phyloP scores from a whole-genome alignment of 2,113 vertebrate species.

The Pholis gunnellus region DNA sequence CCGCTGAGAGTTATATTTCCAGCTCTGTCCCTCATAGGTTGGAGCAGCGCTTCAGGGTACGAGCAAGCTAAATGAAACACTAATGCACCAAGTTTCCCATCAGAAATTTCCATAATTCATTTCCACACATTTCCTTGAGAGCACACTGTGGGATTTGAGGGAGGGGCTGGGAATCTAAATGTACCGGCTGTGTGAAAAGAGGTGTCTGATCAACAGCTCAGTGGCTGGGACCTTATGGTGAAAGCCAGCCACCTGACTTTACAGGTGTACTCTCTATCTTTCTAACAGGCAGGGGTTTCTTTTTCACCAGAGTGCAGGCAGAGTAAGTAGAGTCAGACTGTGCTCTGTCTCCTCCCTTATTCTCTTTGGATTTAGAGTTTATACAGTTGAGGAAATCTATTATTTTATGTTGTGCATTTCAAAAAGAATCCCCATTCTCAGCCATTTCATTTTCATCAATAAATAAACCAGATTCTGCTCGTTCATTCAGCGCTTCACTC shows the following conservation, averaged over 20 bases:
- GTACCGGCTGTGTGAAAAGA: constrained; percentile 77
- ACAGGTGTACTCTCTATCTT: constrained; percentile 70
- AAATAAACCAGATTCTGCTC: constrained; percentile 78
- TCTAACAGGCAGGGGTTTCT: constrained; percentile 25
- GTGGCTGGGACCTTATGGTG: constrained; percentile 66
- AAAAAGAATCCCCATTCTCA: constrained; percentile 79
- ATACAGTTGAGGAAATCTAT: constrained; percentile 70
- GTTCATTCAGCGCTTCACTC: constrained; percentile 71
- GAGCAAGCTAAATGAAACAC: constrained; percentile 84
- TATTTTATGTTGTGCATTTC: constrained; percentile 76
- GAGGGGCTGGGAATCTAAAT: constrained; percentile 81
- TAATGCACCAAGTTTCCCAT: constrained; percentile 86
- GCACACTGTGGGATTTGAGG: constrained; percentile 81
- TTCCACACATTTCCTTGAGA: constrained; percentile 85
- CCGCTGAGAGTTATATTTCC: constrained; percentile 83
- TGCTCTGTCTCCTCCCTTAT: constrained; percentile 39
- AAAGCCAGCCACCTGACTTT: constrained; percentile 73
- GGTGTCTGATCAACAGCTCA: constrained; percentile 75
- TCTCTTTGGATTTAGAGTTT: constrained; percentile 61
- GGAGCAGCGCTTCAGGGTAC: constrained; percentile 81
- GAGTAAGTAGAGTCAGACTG: constrained; percentile 46
- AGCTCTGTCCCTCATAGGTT: constrained; percentile 79
- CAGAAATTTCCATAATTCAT: constrained; percentile 90
- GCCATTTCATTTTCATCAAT: constrained; percentile 82
- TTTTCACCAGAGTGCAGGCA: constrained; percentile 15